Evolutionary conservation across 2,113 vertebrate species (phyloP), one percentile per base, ranked within the genome.

Genomic region (Miniopterus natalensis): DNA sequence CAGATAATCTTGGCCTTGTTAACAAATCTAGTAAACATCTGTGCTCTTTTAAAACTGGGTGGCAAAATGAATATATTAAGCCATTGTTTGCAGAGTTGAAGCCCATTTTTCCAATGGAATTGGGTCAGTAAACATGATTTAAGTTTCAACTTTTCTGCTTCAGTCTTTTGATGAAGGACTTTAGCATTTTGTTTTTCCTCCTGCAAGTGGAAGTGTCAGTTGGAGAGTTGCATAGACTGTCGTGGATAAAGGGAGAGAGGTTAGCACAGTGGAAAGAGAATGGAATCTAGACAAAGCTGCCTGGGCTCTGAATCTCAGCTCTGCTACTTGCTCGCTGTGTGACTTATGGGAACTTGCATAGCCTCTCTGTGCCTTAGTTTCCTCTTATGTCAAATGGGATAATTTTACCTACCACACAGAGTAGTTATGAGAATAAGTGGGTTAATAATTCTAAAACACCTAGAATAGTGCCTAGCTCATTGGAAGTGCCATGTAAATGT

Each of bases 1-100:
- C 21, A 51, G 68, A 84, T 83, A 79, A 75, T n/a, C 23, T 88
- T 66, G 27, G 73, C 25, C 75, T 94, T 80, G 27, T 31, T 94
- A 71, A 85, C 61, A 95, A 61, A 81, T 36, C 14, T 51, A 49
- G 5, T 86, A 83, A 75, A 74, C 21, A 92, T 11, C 13, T 71
- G 65, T 71, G 20, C 45, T 95, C 3, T 73, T 55, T 49, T 77
- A 73, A 95, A 81, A 92, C 15, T 66, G 71, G 31, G 29, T 79
- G 45, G 83, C 29, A 36, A 93, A 93, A 57, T 51, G 49, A 94
- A 13, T 57, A 31, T 23, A 8, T 63, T 90, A 74, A 68, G 14
- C n/a, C 14, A 40, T 70, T 78, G 55, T 77, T 61, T 73, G 20
- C 23, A 81, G 47, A 81, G 25, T 25, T 68, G 42, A 71, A 89